Base-by-base conservation (phyloP, 2,888 invertebrate genomes). In the Tubulanus polymorphus region DNA sequence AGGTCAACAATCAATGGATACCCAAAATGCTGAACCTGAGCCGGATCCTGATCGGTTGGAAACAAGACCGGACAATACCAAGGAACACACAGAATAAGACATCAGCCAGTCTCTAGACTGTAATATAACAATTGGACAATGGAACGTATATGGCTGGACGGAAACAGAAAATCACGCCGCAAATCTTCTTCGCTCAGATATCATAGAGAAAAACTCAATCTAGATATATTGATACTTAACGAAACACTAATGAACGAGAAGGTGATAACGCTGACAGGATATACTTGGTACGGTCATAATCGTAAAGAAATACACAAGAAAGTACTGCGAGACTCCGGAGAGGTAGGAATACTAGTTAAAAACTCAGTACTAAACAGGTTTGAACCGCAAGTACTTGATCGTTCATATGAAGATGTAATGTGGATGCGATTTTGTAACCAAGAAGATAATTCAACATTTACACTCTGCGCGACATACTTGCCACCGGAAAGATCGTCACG, bases 141-240 rank as follows among this genome's bases (percentile, higher is more conserved):
- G 54, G 54, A 55, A 51, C 50, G 50, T 46, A n/a, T 23, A 41
- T 10, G 55, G 55, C 1, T 55, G 55, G 55, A 50, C 55, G 6
- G 20, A 26, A 12, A 20, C 49, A 23, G 45, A 55, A 10, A 2
- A 8, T 5, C 25, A 50, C 1, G 50, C 50, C 23, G 41, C 18
- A n/a, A 45, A 8, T 15, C 12, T 18, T 15, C 37, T 55, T 25
- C 20, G 55, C 18, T 2, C 49, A 29, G 6, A 12, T 23, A 32
- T 46, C n/a, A 15, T 51, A 26, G 10, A 25, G 6, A 30, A n/a
- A 30, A 20, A n/a, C n/a, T 32, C 2, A 37, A 55, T 12, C 51
- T 30, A 30, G 55, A 55, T 30, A 50, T 55, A 46, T 49, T 41
- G 8, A 37, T 32, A n/a, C 32, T 56, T 5, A 20, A n/a, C 10